Evolutionary conservation across 2,113 vertebrate species (phyloP), one percentile per base, ranked within the genome.

Genomic region (Pluvialis apricaria): DNA sequence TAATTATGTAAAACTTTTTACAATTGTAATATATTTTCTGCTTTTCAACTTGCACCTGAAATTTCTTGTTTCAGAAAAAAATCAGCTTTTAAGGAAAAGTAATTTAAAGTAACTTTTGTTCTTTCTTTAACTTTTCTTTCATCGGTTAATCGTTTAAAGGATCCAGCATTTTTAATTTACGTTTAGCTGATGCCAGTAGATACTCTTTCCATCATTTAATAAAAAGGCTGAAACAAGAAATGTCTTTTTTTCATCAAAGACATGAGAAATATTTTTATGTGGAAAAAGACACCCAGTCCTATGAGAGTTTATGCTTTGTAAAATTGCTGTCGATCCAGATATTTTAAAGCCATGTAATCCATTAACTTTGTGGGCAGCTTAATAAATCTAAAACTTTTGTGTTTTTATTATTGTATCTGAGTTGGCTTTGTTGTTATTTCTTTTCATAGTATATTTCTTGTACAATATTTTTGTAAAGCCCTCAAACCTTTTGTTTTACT

Each of bases 391-490:
- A 98, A 97, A 95, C 82, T 96, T 95, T 97, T 98, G 97, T 98
- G 98, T 98, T 98, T 96, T 97, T 98, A 97, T 97, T 98, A 98
- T 98, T 98, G 98, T 98, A 98, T 96, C 97, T 98, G 95, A 98
- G 97, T 98, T 98, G 97, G 94, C 96, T 98, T 97, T 95, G 96
- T 96, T 97, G 96, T 97, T 98, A 95, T 97, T 98, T 97, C 96
- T 98, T 97, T 98, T 97, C 95, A 98, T 97, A 92, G 97, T 98
- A 98, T 98, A 98, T 97, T 97, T 98, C 98, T 98, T 98, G 98
- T 99, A 99, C 98, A 97, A 98, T 99, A 98, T 98, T 99, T 98
- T 98, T 99, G 99, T 98, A 98, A 98, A 98, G 98, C 97, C 89
- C 87, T 98, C 94, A 94, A 97, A 88, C 55, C 90, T 94, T 97